Conservation (phyloP, 1,140 invertebrate species). For the Penaeus japonicus region DNA sequence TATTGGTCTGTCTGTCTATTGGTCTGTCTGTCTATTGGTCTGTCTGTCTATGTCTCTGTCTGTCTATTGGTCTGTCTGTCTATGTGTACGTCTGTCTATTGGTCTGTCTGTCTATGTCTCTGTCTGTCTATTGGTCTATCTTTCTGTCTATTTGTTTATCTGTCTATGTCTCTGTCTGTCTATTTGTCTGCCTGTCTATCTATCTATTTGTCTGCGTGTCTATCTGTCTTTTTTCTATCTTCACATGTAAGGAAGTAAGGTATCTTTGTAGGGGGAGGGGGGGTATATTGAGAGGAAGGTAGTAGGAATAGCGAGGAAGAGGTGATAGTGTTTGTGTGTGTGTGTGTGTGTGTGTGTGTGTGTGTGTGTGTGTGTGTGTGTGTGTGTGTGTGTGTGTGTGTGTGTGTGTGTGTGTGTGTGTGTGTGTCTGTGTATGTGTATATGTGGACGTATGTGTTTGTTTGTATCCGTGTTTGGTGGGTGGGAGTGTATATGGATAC, state of each 20-base stretch:
- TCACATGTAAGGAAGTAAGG: no score
- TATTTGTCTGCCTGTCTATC: not conserved
- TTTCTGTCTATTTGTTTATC: not conserved
- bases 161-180: not conserved
- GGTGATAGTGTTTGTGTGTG: not conserved
- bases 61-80: no score
- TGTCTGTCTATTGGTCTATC: not conserved
- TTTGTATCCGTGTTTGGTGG: no score
- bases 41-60: not conserved
- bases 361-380: not conserved
- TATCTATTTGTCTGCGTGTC: not conserved
- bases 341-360: not conserved
- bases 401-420: not conserved
- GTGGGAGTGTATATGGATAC: no score
- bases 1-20: not conserved
- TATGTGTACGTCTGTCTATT: not conserved
- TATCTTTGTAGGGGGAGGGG: no score
- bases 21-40: not conserved
- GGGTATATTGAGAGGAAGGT: not conserved
- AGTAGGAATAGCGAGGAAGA: not conserved
- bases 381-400: not conserved
- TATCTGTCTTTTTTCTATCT: not conserved
- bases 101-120: not conserved
- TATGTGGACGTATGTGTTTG: no score
- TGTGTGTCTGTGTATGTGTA: not conserved